phyloP scores from a whole-genome alignment of 2,888 invertebrate genomes.

The Spilosoma lubricipeda region DNA sequence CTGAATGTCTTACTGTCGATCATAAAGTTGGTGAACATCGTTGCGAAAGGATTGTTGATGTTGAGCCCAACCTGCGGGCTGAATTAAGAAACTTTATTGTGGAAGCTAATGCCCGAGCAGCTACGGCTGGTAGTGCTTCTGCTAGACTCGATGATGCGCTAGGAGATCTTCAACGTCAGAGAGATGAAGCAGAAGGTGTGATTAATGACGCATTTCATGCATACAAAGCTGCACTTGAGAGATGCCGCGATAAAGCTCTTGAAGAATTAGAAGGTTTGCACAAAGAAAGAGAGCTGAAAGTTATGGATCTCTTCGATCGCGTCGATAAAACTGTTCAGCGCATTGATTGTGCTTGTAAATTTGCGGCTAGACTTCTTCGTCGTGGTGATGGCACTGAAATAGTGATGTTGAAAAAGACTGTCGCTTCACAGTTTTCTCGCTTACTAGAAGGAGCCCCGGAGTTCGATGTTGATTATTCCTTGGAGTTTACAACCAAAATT shows the following conservation, averaged over 20 bases:
- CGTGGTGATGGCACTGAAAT: conserved; percentile 95
- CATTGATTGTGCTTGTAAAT: conserved; percentile 95
- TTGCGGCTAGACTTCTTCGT: conserved; percentile 92
- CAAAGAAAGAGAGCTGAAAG: conserved; percentile 93
- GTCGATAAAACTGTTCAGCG: conserved; percentile 94
- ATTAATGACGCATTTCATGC: conserved; percentile 93
- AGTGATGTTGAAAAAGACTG: conserved; percentile 92
- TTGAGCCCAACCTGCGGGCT: conserved; percentile 91
- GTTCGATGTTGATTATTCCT: conserved; percentile 91
- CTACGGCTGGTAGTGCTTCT: conserved; percentile 91
- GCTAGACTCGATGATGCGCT: conserved; percentile 92
- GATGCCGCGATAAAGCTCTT: conserved; percentile 91
- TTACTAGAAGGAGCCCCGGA: conserved; percentile 94
- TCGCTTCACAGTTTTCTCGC: conserved; percentile 91
- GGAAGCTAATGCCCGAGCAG: conserved; percentile 91
- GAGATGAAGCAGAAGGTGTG: conserved; percentile 93
- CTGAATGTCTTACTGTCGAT: conserved; percentile 93
- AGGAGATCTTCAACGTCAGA: conserved; percentile 94
- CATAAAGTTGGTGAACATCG: conserved; percentile 94
- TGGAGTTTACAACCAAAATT: conserved; percentile 93
- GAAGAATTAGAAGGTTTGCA: conserved; percentile 92
- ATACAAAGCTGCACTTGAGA: conserved; percentile 93
- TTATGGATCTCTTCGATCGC: conserved; percentile 95
- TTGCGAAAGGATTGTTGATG: conserved; percentile 93
- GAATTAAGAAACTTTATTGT: conserved; percentile 91